A percentile compares a stretch with the other conserved stretches of the same genome.
Conservation (phyloP, 2,797 vertebrate genomes). For the Cirrhinus mrigala region DNA sequence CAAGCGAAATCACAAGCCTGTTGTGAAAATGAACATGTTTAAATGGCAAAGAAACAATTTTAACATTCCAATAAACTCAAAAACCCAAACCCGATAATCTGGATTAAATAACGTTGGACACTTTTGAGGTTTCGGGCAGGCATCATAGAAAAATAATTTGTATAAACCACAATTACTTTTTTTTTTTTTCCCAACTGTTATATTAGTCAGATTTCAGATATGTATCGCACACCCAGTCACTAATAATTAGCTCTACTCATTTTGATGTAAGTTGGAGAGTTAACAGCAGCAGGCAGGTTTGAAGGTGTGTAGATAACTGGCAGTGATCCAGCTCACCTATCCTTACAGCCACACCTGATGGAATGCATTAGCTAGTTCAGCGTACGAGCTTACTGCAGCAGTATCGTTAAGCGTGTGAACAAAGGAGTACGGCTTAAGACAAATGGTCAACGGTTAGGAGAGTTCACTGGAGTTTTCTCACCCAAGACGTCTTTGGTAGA, state of each 20-base stretch:
- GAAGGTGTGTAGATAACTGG: constrained; percentile 73
- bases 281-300: constrained; percentile 69
- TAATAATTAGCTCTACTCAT: constrained; percentile 6
- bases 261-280: constrained; percentile 35
- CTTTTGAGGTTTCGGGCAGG: neutral
- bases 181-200: neutral
- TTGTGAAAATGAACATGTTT: neutral
- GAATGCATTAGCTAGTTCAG: constrained; percentile 54
- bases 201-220: constrained; percentile 35
- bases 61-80: neutral
- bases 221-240: constrained; percentile 14
- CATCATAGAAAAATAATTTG: neutral
- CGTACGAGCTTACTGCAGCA: constrained; percentile 25
- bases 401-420: constrained; percentile 38
- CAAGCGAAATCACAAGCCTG: neutral
- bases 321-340: constrained; percentile 73
- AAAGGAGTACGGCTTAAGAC: constrained; percentile 46
- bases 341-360: constrained; percentile 71
- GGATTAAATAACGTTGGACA: neutral
- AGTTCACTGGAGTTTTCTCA: constrained; percentile 20
- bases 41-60: neutral
- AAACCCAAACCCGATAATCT: neutral
- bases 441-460: neutral
- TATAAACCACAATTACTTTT: neutral
- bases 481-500: neutral